A percentile compares a stretch with the other conserved stretches of the same genome.
Evolutionary conservation across 2,797 vertebrate species (phyloP).

Genomic region (Cetoscarus ocellatus): DNA sequence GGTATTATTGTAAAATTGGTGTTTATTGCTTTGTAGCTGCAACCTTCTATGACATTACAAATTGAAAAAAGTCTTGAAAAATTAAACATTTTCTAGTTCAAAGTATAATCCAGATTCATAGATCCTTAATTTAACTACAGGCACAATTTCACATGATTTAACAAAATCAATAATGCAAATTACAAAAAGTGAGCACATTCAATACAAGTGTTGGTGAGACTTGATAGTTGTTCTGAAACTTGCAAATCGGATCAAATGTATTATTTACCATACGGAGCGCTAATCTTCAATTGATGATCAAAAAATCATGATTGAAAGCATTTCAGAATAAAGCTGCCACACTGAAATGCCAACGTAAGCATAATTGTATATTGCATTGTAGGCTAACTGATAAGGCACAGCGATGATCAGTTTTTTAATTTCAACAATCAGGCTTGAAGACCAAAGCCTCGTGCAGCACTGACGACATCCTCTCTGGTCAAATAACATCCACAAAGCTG

Average conservation of each 20-base stretch:
- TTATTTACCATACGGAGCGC: neutral
- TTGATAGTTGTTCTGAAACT: neutral
- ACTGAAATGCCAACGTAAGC: no score
- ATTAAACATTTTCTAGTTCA: no score
- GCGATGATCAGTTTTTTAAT: slow-evolving; percentile 5
- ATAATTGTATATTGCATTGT: neutral
- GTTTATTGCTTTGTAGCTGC: no score
- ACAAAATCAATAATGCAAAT: no score
- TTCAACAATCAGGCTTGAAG: slow-evolving; percentile 82
- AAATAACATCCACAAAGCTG: slow-evolving; percentile 96
- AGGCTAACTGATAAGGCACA: neutral
- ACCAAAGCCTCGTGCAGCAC: slow-evolving; percentile 87
- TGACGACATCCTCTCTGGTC: slow-evolving; percentile 92
- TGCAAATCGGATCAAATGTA: neutral
- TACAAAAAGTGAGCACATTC: no score
- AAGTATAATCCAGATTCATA: no score
- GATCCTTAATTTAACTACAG: no score
- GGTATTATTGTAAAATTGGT: neutral
- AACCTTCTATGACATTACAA: neutral
- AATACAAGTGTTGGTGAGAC: neutral
- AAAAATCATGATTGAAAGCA: neutral
- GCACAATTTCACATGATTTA: no score
- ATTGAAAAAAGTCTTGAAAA: no score
- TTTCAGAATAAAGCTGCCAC: neutral
- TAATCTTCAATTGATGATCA: neutral